Conservation (phyloP, 2,797 vertebrate genomes). For the Amphiprion clarkii region DNA sequence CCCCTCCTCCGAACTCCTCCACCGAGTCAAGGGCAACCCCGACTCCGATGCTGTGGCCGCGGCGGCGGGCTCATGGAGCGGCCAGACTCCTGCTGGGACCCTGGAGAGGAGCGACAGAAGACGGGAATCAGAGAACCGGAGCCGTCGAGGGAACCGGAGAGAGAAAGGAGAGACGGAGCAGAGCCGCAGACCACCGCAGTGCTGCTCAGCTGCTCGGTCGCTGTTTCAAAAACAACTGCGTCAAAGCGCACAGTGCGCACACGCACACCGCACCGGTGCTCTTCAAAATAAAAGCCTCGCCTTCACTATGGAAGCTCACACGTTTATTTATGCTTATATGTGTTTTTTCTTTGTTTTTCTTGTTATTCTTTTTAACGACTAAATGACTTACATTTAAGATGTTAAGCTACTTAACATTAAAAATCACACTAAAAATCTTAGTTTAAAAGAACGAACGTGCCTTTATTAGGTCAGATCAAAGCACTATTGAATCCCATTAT, state of each 20-base stretch:
- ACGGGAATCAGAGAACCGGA: not conserved
- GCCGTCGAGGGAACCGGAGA: constrained; percentile 4
- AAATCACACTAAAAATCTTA: not conserved
- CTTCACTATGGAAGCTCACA: no score
- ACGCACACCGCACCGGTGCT: not conserved
- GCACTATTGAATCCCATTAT: not conserved
- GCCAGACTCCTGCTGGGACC: not conserved
- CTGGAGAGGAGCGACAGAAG: not conserved
- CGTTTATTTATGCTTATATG: no score
- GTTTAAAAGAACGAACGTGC: not conserved
- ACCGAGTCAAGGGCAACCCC: constrained; percentile 75
- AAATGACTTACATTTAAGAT: no score
- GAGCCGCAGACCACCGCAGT: constrained; percentile 38
- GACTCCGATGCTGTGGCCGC: constrained; percentile 40
- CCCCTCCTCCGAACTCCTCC: constrained; percentile 45
- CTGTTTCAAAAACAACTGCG: constrained; percentile 41
- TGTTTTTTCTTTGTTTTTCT: no score
- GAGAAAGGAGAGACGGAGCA: not conserved
- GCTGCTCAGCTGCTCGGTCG: constrained; percentile 42
- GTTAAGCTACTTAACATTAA: no score
- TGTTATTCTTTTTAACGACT: no score
- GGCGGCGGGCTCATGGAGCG: constrained; percentile 64
- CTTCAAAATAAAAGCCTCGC: constrained; percentile 59
- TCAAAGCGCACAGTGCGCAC: not conserved
- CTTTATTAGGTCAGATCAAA: not conserved